Percentiles rank a stretch among this genome's conserved stretches.
These are phyloP conservation scores for Corbicula japonica DNA, from an alignment of 2,888 invertebrate species.

Conservation along the genomic window DNA sequence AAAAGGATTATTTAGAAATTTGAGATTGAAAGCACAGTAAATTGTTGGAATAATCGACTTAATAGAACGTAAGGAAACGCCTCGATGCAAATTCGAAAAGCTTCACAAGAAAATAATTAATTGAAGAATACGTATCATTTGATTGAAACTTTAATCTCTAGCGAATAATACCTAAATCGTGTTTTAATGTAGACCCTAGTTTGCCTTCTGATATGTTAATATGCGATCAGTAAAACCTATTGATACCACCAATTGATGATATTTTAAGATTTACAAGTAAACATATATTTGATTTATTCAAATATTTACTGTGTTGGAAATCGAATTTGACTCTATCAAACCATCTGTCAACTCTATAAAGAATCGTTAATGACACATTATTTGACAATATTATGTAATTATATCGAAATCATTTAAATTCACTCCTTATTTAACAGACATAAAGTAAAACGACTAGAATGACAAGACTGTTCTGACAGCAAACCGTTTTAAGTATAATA, in stretches of 20 bases:
- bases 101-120: too few species aligned
- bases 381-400: background rate
- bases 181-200: constrained; percentile 23
- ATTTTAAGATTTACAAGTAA: constrained; percentile 29
- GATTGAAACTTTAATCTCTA: constrained; percentile 19
- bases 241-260: constrained; percentile 14
- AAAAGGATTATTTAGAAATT: too few species aligned
- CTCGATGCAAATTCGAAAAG: too few species aligned
- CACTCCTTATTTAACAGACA: background rate
- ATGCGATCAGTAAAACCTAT: constrained; percentile 12
- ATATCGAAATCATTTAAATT: background rate
- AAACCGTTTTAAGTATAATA: background rate
- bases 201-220: constrained; percentile 9
- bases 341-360: constrained; percentile 1
- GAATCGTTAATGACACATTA: constrained; percentile 3
- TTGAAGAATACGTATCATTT: constrained; percentile 20
- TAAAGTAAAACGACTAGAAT: background rate
- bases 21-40: too few species aligned
- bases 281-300: constrained; percentile 36
- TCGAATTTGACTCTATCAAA: constrained; percentile 25
- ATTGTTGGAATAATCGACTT: too few species aligned
- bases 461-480: background rate
- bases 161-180: constrained; percentile 16
- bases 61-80: too few species aligned
- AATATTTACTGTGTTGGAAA: constrained; percentile 35